Evolutionary conservation across 2,113 vertebrate species (phyloP), one percentile per base, ranked within the genome.

Genomic region (Marmota flaviventris): DNA sequence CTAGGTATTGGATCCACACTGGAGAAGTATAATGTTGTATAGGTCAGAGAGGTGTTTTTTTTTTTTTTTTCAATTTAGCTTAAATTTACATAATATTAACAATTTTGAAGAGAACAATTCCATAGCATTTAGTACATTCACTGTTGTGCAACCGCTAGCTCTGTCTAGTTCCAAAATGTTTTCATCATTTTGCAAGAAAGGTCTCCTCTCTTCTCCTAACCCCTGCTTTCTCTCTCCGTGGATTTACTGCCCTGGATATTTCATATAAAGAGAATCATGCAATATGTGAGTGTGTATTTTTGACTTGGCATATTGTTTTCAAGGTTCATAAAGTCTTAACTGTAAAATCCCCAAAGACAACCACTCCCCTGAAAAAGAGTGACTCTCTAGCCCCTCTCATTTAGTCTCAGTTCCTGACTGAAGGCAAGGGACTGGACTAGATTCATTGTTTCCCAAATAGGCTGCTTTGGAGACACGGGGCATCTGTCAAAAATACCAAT

Each of bases 61-160:
- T 39, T 37, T 39, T 24, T 75, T 48, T 45, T 56, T n/a, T 22
- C 5, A 58, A 42, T 42, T 8, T 39, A 78, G 34, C 13, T 29
- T 29, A 83, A 89, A 94, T 95, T 91, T 89, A 72, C 2, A 10
- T 83, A 61, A 85, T 70, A 22, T 73, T 37, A 79, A 42, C 25
- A 65, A 0, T 42, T 67, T 86, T 17, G 29, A 85, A 85, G 53
- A n/a, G 63, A 37, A 42, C 3, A 32, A 0, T 70, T 75, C 18
- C 14, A 72, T 65, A 39, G 56, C 34, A 20, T 84, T 37, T 72
- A 70, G 42, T n/a, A 24, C 7, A 4, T 12, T 63, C 6, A 1
- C 18, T 61, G 4, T 14, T 25, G 37, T 48, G 34, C 20, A 18
- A 5, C 9, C 25, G 39, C 25, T 1, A 3, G 29, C 61, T 76